A percentile compares a stretch with the other conserved stretches of the same genome.
These are phyloP conservation scores for Porites divaricata DNA, from an alignment of 92 coral and sea anemone species.

Conservation along the genomic window DNA sequence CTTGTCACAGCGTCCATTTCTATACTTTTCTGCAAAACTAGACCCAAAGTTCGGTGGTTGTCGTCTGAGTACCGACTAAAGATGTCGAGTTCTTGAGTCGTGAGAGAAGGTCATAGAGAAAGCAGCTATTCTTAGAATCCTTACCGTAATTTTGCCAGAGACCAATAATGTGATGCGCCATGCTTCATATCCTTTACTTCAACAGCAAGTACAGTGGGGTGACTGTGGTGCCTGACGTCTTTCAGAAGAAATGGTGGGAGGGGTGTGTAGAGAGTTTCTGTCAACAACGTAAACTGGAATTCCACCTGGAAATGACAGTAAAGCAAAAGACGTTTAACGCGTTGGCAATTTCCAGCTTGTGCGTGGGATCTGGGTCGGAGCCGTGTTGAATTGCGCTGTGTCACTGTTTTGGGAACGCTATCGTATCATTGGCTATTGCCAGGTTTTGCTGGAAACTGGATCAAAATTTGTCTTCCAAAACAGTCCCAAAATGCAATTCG, in stretches of 20 bases:
- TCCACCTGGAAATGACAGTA: constrained; percentile 70
- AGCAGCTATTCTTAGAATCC: background rate
- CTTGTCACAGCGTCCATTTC: background rate
- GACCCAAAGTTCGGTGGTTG: background rate
- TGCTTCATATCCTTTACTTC: constrained; percentile 93
- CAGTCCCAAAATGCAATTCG: no score
- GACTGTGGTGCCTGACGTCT: constrained; percentile 52
- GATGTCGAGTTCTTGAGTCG: no score
- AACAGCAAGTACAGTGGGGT: constrained; percentile 84
- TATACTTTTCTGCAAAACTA: background rate
- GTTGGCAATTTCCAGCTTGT: no score
- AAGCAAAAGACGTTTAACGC: background rate
- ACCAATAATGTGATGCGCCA: constrained; percentile 94
- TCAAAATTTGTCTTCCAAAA: no score
- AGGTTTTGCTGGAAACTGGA: no score
- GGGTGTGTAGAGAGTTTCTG: constrained; percentile 87
- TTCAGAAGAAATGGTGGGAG: constrained; percentile 62
- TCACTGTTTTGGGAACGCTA: no score
- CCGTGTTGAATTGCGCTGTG: no score
- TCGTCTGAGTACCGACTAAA: background rate
- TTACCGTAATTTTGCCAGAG: constrained; percentile 88
- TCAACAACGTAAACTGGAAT: constrained; percentile 84
- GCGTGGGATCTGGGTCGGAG: no score
- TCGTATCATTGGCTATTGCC: no score
- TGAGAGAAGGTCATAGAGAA: background rate